Evolutionary conservation across 2,113 vertebrate genomes (phyloP).

Genomic region (Syngnathus typhle): DNA sequence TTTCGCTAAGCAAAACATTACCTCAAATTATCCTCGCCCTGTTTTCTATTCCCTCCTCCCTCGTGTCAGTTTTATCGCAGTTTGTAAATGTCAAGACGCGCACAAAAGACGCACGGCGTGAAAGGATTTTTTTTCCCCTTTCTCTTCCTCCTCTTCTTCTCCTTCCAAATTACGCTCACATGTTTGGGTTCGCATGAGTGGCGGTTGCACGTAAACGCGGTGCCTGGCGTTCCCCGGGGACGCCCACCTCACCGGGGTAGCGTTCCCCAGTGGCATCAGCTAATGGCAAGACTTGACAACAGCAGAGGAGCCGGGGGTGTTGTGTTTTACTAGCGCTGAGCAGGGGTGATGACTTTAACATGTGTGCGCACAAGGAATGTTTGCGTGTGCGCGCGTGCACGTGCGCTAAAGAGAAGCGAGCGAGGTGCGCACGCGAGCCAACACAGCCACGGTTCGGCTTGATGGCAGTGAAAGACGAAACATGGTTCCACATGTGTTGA

Average conservation of each 20-base stretch:
- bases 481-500: slow-evolving; percentile 92
- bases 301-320: slow-evolving; percentile 72
- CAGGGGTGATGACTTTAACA: slow-evolving; percentile 98
- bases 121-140: slow-evolving; percentile 56
- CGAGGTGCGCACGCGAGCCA: slow-evolving; percentile 47
- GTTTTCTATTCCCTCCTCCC: slow-evolving; percentile 71
- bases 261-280: slow-evolving; percentile 72
- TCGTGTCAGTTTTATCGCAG: slow-evolving; percentile 71
- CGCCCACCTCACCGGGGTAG: slow-evolving; percentile 70
- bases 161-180: slow-evolving; percentile 71
- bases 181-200: slow-evolving; percentile 76
- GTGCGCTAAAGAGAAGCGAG: slow-evolving; percentile 39
- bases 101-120: slow-evolving; percentile 69
- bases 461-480: slow-evolving; percentile 93
- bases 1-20: slow-evolving; percentile 74
- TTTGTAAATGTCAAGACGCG: slow-evolving; percentile 74
- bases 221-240: slow-evolving; percentile 66
- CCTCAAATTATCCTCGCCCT: slow-evolving; percentile 73
- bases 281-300: slow-evolving; percentile 76
- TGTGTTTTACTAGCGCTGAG: slow-evolving; percentile 78
- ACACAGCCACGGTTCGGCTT: slow-evolving; percentile 80
- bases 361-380: slow-evolving; percentile 84
- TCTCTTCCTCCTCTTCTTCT: neutral
- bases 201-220: slow-evolving; percentile 71
- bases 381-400: slow-evolving; percentile 41